phyloP scores from a whole-genome alignment of 2,888 invertebrate genomes.

The Epicampocera succincta region DNA sequence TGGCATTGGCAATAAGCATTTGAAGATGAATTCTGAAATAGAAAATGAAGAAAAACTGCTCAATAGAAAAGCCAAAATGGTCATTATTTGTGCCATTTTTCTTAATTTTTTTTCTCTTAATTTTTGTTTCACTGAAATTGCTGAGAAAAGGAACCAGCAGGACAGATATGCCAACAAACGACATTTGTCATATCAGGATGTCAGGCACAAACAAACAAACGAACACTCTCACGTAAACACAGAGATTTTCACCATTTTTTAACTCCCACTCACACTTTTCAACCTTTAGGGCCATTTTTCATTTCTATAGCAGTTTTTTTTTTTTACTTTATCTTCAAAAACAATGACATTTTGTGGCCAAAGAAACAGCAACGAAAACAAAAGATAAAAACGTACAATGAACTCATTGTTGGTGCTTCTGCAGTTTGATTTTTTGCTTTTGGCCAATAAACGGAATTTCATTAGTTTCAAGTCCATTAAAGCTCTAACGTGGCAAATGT shows the following conservation, averaged over 20 bases:
- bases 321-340: not conserved
- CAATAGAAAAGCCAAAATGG: slow-evolving; percentile 19
- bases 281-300: slow-evolving; percentile 54
- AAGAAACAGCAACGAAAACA: slow-evolving; percentile 19
- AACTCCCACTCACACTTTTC: slow-evolving; percentile 40
- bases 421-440: slow-evolving; percentile 25
- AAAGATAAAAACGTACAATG: slow-evolving; percentile 52
- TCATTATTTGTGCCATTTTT: slow-evolving; percentile 20
- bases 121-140: slow-evolving; percentile 42
- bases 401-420: slow-evolving; percentile 31
- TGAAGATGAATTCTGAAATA: slow-evolving; percentile 40
- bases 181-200: slow-evolving; percentile 52
- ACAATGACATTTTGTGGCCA: slow-evolving; percentile 16
- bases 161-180: slow-evolving; percentile 39
- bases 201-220: slow-evolving; percentile 9
- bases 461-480: not conserved
- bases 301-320: slow-evolving; percentile 31
- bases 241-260: slow-evolving; percentile 4
- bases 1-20: slow-evolving; percentile 51
- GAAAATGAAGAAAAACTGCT: not conserved
- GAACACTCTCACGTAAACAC: not conserved
- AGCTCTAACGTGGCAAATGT: no score
- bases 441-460: slow-evolving; percentile 49
- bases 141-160: not conserved
- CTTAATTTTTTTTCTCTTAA: slow-evolving; percentile 18